Conservation (phyloP, 2,797 vertebrate species). For the Myripristis jacobus region DNA sequence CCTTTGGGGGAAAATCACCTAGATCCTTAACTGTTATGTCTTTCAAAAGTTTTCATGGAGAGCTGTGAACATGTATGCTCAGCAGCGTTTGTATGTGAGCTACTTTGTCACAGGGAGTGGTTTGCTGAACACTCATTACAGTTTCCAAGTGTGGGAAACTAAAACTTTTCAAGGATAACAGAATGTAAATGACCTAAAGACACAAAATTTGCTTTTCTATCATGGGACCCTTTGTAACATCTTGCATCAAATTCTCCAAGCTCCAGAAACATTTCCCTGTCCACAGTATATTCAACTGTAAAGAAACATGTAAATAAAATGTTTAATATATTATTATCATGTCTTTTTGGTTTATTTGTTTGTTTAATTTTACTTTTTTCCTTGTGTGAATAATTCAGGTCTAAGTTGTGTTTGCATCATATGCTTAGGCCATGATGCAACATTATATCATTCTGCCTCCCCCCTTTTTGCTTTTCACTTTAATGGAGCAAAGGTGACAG, state of each 20-base stretch:
- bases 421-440: constrained; percentile 34
- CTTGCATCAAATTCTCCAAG: not conserved
- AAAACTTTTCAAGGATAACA: not conserved
- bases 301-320: constrained; percentile 34
- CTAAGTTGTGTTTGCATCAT: constrained; percentile 18
- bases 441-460: constrained; percentile 19
- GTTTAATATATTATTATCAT: not conserved
- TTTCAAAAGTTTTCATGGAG: not conserved
- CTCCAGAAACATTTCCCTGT: not conserved
- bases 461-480: constrained; percentile 42
- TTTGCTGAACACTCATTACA: not conserved
- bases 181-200: not conserved
- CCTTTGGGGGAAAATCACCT: not conserved
- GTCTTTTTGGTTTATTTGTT: no score
- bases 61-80: not conserved
- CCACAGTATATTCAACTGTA: not conserved
- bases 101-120: not conserved
- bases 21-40: not conserved
- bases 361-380: no score
- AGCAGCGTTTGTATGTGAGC: not conserved
- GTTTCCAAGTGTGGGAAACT: not conserved
- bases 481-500: constrained; percentile 53
- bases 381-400: constrained; percentile 13
- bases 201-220: not conserved
- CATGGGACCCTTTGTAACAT: not conserved